Base-by-base conservation (phyloP, 2,797 vertebrate species). In the Labroides dimidiatus region DNA sequence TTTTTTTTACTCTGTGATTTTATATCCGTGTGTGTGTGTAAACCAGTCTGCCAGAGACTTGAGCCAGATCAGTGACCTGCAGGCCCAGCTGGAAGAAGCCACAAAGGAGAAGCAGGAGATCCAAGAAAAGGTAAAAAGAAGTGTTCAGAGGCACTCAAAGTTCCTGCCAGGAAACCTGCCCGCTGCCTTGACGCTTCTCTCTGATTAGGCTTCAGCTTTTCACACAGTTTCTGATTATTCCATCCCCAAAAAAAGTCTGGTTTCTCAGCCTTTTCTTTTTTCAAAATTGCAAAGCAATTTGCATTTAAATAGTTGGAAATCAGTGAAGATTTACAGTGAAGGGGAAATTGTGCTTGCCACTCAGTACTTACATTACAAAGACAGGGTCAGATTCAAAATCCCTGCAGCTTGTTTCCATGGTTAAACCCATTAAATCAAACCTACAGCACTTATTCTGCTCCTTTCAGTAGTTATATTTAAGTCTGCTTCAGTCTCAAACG, bases 81-180 rank as follows among this genome's bases (percentile, higher is more conserved):
- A 99, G 72, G 91, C 94, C 4, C 97, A 99, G 87, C 91, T 99
- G 81, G 98, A 99, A 79, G 98, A 99, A 45, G 93, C 94, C 83
- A 92, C 82, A 76, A 99, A 99, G 86, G 97, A 99, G 86, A 99
- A 97, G 85, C 97, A 99, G 85, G 98, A 99, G 79, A 91, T 98
- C 30, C 97, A 97, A 88, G 98, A 99, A 87, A 99, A 99, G 98
- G 98, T 99, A 91, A 55, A 71, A 80, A 42, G 64, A 82, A 77
- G 59, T 67, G 62, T 86, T 86, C 53, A 76, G 73, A 79, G 69
- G 64, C 68, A 53, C 42, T 37, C 17, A 23, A 64, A 69, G 65
- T 50, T 30, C 70, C 76, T 80, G 75, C 70, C 59, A 79, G 69
- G 27, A 48, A 84, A 67, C 66, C 75, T 53, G 44, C 59, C 56